Evolutionary conservation across 1,140 invertebrate genomes (phyloP).

Genomic region (Euwallacea similis): DNA sequence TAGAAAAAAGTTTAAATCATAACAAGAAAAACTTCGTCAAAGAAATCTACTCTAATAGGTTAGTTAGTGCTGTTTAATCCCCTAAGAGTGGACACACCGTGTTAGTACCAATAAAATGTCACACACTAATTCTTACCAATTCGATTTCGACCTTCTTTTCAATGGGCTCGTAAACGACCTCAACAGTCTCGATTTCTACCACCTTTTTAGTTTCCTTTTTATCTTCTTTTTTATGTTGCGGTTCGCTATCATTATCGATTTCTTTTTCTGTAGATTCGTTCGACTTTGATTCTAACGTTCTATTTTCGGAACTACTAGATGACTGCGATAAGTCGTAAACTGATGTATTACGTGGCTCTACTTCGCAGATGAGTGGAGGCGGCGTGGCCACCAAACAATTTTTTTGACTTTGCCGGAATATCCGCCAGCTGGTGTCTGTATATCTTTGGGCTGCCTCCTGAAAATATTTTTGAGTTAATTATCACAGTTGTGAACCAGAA

Average conservation of each 20-base stretch:
- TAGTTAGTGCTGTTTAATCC: constrained; percentile 4
- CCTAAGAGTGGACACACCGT: constrained; percentile 2
- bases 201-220: constrained; percentile 15
- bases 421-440: constrained; percentile 64
- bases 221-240: constrained; percentile 4
- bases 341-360: constrained; percentile 39
- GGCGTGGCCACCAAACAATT: constrained; percentile 29
- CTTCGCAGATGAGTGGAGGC: constrained; percentile 30
- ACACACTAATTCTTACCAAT: constrained; percentile 41
- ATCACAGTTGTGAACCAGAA: background rate
- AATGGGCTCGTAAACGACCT: constrained; percentile 42
- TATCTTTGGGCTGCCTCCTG: constrained; percentile 61
- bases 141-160: constrained; percentile 41
- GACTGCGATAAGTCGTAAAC: constrained; percentile 33
- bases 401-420: constrained; percentile 59
- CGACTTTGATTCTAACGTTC: constrained; percentile 4
- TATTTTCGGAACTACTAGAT: constrained; percentile 23
- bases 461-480: constrained; percentile 35
- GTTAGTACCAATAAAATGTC: background rate
- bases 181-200: constrained; percentile 42
- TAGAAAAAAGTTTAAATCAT: no score
- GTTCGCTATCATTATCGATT: constrained; percentile 13
- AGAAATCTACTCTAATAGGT: background rate
- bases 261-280: constrained; percentile 12
- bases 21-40: no score